Conservation (phyloP, 2,888 invertebrate species). For the Tachystola acroxantha region DNA sequence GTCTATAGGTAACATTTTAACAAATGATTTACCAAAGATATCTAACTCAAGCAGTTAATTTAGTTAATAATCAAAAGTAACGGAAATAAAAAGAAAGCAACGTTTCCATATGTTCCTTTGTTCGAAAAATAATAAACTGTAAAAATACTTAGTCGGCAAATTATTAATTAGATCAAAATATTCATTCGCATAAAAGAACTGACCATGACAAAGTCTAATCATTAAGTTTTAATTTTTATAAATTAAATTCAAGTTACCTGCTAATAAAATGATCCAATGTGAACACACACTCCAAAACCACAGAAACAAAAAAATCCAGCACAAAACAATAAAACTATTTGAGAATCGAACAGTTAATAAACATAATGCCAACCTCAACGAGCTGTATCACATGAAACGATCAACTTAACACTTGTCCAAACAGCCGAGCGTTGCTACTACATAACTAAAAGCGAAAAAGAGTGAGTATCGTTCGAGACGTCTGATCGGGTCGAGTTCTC, state of each 20-base stretch:
- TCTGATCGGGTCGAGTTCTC: slow-evolving; percentile 47
- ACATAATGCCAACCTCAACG: slow-evolving; percentile 68
- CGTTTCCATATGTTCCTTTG: background rate
- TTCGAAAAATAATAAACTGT: background rate
- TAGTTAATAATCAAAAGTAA: too few species aligned
- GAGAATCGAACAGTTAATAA: slow-evolving; percentile 67
- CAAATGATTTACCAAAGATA: too few species aligned
- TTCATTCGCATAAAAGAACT: too few species aligned
- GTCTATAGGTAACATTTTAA: too few species aligned
- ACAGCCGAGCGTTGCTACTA: slow-evolving; percentile 48
- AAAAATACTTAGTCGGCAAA: too few species aligned
- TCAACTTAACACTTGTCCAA: slow-evolving; percentile 77
- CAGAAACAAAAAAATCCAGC: slow-evolving; percentile 34
- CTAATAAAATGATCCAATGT: slow-evolving; percentile 18
- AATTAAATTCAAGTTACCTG: too few species aligned
- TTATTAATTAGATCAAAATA: too few species aligned
- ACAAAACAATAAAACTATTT: slow-evolving; percentile 55
- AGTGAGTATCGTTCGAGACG: slow-evolving; percentile 33
- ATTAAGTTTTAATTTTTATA: too few species aligned
- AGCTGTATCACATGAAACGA: slow-evolving; percentile 73
- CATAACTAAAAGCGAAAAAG: slow-evolving; percentile 46
- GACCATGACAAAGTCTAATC: too few species aligned
- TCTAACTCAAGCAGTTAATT: too few species aligned
- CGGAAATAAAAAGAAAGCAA: too few species aligned
- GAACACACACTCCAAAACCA: slow-evolving; percentile 32